Percentiles rank a stretch among this genome's conserved stretches.
Conservation (phyloP, 2,888 invertebrate genomes). For the Vandiemenella viatica region DNA sequence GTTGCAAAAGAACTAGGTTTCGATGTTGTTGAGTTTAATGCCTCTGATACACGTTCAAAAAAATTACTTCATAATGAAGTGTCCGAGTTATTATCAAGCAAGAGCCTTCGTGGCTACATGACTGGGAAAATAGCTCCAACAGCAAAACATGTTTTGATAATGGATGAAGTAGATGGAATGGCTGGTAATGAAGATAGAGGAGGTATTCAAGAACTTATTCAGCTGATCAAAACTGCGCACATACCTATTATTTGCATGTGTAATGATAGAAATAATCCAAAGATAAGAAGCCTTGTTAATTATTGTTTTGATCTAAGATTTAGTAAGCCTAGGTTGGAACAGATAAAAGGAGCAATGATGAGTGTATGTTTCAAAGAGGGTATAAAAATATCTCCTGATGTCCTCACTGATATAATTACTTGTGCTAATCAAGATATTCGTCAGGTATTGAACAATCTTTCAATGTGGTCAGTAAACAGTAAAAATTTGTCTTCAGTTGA, state of each 20-base stretch:
- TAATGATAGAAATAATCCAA: conserved; percentile 86
- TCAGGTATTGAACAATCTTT: conserved; percentile 80
- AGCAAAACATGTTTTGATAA: conserved; percentile 81
- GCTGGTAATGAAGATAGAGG: conserved; percentile 97
- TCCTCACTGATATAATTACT: conserved; percentile 64
- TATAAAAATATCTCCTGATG: conserved; percentile 60
- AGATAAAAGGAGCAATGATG: conserved; percentile 86
- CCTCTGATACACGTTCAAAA: conserved; percentile 91
- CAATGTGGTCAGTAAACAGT: conserved; percentile 55
- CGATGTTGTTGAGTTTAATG: conserved; percentile 88
- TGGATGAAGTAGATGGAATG: conserved; percentile 99
- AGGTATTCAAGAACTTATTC: conserved; percentile 87
- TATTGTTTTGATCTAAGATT: conserved; percentile 89
- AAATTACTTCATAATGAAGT: conserved; percentile 70
- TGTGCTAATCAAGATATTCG: conserved; percentile 87
- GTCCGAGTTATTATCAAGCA: conserved; percentile 61
- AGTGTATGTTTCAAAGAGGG: conserved; percentile 84
- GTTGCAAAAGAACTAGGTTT: conserved; percentile 81
- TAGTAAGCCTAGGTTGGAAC: conserved; percentile 68
- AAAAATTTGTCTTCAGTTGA: conserved; percentile 36
- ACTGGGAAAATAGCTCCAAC: conserved; percentile 30
- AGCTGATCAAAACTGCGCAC: conserved; percentile 71
- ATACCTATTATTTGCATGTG: conserved; percentile 94
- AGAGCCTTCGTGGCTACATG: conserved; percentile 54
- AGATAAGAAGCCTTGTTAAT: conserved; percentile 83